Conservation (phyloP, 2,888 invertebrate genomes). For the Pseudococcus viburni region DNA sequence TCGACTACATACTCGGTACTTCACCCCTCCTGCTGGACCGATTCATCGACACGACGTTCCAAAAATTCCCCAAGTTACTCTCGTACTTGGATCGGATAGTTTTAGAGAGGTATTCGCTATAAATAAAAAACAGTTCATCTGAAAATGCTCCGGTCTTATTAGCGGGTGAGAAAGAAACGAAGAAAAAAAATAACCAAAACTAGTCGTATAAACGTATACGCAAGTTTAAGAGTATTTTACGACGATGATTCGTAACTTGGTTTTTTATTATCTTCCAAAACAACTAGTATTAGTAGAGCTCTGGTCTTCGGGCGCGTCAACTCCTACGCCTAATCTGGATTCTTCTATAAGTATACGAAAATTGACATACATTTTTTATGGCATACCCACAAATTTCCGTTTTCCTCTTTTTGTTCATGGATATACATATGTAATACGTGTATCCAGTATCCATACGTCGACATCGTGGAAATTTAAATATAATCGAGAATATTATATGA, state of each 20-base stretch:
- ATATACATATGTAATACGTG: neutral
- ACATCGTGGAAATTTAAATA: neutral
- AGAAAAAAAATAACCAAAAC: neutral
- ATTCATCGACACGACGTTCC: conserved; percentile 16
- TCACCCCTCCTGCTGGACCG: neutral
- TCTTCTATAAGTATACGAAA: neutral
- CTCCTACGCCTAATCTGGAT: conserved; percentile 24
- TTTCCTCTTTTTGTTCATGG: neutral
- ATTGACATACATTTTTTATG: conserved; percentile 8
- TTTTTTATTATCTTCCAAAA: neutral
- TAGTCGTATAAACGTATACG: neutral
- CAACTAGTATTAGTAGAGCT: conserved; percentile 10
- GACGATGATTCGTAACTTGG: conserved; percentile 4
- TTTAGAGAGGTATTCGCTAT: neutral
- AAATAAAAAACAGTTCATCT: neutral
- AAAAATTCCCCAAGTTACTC: neutral
- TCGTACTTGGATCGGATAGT: neutral
- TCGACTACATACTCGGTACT: neutral
- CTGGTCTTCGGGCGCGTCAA: neutral
- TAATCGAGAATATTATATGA: conserved; percentile 3
- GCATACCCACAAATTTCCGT: conserved; percentile 14
- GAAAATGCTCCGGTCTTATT: conserved; percentile 12
- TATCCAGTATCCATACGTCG: neutral
- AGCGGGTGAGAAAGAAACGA: neutral
- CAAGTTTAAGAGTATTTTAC: conserved; percentile 21